Base-by-base conservation (phyloP, 2,888 invertebrate genomes). In the Sarcophaga carnaria region DNA sequence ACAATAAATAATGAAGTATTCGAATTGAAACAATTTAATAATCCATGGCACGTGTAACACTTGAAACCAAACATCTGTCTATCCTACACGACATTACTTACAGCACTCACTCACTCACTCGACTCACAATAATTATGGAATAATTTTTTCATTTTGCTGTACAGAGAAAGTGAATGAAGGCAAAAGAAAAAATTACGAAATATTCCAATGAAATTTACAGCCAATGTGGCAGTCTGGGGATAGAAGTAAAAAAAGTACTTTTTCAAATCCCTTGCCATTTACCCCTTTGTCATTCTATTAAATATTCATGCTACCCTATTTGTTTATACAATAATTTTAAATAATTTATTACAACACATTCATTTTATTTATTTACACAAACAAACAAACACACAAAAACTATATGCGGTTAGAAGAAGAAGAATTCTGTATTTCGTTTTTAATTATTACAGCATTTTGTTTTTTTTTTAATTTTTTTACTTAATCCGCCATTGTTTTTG, bases 371-470 rank as follows among this genome's bases (percentile, higher is more conserved):
- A 37, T 37, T 37, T 37, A 37, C 37, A 37, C 37, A 37, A 37
- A 37, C 37, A 37, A 37, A 37, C 8, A 22, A 22, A 22, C n/a
- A 0, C 8, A 37, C 2, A 37, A 37, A 37, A 37, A 37, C 37
- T 37, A 37, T 37, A 37, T 8, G 37, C 37, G 37, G 37, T 37
- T 37, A 37, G 0, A 37, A 37, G 37, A 37, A 20, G 20, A 20
- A 20, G 20, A 37, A 37, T 37, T 71, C 17, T 80, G 22, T 25
- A 25, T 45, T 63, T 37, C 8, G 14, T 69, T 75, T 69, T 62
- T 69, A 49, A 74, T 74, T 27, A 49, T 27, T 67, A 67, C 60
- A 67, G 27, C 62, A 76, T 81, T 76, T 75, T n/a, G n/a, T 27
- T 79, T 70, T 3, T 4, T 17, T 47, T 59, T 10, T 20, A 54